Evolutionary conservation across 2,797 vertebrate genomes (phyloP), one percentile per base, ranked within the genome.

Genomic region (Alfaro cultratus): DNA sequence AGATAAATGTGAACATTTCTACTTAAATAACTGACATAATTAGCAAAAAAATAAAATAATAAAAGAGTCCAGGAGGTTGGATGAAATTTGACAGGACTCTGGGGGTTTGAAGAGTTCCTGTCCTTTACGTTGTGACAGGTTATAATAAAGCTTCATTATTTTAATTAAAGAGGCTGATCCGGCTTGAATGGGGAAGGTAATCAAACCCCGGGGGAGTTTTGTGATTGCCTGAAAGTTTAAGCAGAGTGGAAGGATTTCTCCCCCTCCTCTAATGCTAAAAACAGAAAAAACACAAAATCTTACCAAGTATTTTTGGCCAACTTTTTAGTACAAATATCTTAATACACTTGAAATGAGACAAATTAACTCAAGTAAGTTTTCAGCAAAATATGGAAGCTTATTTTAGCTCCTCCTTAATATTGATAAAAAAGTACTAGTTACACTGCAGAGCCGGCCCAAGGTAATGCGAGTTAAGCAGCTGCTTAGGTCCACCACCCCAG

Each of bases 91-190:
- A 92, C 87, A 84, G 90, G 83, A 79, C 82, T 80, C 79, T 82
- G 88, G 86, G 88, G 88, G 94, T 93, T 82, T 89, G 79, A 80
- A 93, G 94, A 93, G 92, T 91, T 94, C 89, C 81, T 93, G 95
- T 91, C 91, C 85, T 79, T 95, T 91, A 91, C 83, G 87, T 94
- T 90, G 88, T 85, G 89, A 94, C 93, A 88, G 88, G 85, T 80
- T 91, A 92, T 94, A 84, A 94, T 96, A 88, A 88, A 91, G 77
- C 89, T 85, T 94, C 93, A 88, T 95, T 88, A 88, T 91, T 92
- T 95, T 95, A 95, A 96, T 96, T 95, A 96, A 95, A 95, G 87
- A 86, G 92, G 88, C 92, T 95, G 92, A 94, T 96, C 83, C 92
- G 89, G 94, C 94, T 93, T 95, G 83, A 91, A 90, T 89, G 87